A percentile compares a stretch with the other conserved stretches of the same genome.
These are phyloP conservation scores for Panthera tigris DNA, from an alignment of 2,113 vertebrate species.

Conservation along the genomic window DNA sequence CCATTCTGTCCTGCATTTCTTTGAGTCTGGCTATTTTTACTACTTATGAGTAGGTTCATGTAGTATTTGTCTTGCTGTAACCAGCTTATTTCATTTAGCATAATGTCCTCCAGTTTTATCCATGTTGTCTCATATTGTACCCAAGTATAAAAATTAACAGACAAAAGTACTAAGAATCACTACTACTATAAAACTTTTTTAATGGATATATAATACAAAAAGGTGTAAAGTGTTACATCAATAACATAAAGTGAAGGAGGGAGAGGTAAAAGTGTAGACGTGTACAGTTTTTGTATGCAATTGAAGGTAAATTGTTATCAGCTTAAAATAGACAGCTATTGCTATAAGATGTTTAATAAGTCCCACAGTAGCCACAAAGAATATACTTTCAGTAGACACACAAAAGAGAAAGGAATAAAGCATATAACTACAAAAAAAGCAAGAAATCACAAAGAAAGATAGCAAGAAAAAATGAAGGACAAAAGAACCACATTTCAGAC, in stretches of 20 bases:
- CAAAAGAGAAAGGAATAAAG: background rate
- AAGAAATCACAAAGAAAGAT: background rate
- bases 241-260: background rate
- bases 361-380: background rate
- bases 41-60: background rate
- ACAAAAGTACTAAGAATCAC: background rate
- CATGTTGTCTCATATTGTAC: background rate
- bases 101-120: background rate
- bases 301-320: background rate
- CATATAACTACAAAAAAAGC: background rate
- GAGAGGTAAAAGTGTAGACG: background rate
- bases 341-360: background rate
- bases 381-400: background rate
- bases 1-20: background rate
- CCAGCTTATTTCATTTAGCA: background rate
- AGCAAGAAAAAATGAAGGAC: background rate
- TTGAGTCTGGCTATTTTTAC: background rate
- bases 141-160: background rate
- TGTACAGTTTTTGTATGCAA: background rate
- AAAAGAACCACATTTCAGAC: background rate
- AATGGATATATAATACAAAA: background rate
- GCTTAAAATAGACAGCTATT: background rate
- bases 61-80: background rate
- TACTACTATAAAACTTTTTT: background rate
- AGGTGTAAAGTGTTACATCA: background rate